Conservation (phyloP, 2,113 vertebrate genomes). For the Melanostigma gelatinosum region DNA sequence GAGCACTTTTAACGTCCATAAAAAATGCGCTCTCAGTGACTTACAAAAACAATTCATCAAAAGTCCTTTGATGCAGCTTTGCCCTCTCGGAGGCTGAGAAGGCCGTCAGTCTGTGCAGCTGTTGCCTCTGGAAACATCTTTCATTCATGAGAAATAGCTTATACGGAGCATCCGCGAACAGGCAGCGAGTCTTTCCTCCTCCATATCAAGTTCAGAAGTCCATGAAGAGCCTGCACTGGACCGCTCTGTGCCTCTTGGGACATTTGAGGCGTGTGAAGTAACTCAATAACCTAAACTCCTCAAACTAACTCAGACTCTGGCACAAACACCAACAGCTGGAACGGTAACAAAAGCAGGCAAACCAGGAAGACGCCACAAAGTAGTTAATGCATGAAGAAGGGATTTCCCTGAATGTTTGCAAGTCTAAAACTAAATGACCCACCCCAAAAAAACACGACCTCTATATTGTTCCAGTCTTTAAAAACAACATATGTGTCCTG, state of each 20-base stretch:
- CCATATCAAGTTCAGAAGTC: conserved; percentile 23
- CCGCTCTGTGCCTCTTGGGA: conserved; percentile 19
- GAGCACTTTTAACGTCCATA: conserved; percentile 58
- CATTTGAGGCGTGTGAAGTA: conserved; percentile 13
- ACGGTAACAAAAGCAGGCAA: conserved; percentile 21
- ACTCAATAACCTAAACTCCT: conserved; percentile 22
- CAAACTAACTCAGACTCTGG: conserved; percentile 39
- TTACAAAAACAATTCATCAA: conserved; percentile 67
- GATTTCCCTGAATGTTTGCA: conserved; percentile 77
- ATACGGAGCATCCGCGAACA: conserved; percentile 27
- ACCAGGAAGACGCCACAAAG: conserved; percentile 34
- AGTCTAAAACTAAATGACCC: conserved; percentile 56
- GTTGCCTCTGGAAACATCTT: conserved; percentile 37
- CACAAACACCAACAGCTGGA: conserved; percentile 33
- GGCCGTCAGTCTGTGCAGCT: conserved; percentile 1
- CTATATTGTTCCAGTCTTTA: conserved; percentile 53
- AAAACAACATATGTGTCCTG: conserved; percentile 50
- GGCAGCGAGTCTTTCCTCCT: conserved; percentile 23
- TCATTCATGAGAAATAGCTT: conserved; percentile 59
- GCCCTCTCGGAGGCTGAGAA: conserved; percentile 27
- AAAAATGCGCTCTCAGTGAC: conserved; percentile 67
- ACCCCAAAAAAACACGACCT: conserved; percentile 26
- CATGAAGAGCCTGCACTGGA: not conserved
- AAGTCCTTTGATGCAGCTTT: conserved; percentile 58
- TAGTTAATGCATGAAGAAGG: conserved; percentile 42